Evolutionary conservation across 2,797 vertebrate species (phyloP).

Genomic region (Acanthornis magna): DNA sequence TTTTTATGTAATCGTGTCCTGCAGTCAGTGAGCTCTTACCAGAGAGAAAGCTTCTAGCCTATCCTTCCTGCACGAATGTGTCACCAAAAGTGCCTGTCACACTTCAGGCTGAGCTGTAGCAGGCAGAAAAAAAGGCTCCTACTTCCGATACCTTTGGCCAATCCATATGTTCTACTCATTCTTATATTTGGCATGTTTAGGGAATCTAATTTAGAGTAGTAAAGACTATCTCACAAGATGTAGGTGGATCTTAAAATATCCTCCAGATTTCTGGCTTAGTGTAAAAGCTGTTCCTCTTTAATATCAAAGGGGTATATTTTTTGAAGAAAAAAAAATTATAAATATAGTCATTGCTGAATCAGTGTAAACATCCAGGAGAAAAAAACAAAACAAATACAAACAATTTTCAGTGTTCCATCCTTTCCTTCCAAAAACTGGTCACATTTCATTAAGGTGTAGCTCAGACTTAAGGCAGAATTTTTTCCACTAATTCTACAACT

Average conservation of each 20-base stretch:
- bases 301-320: background rate
- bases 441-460: background rate
- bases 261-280: background rate
- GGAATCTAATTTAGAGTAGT: slow-evolving; percentile 30
- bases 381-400: background rate
- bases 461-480: background rate
- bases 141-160: background rate
- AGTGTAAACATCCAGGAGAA: background rate
- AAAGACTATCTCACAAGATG: slow-evolving; percentile 26
- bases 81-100: background rate
- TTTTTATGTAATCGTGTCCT: background rate
- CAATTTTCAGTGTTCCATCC: background rate
- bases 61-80: background rate
- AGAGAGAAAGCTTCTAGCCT: background rate
- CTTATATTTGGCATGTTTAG: background rate
- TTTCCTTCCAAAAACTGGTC: background rate
- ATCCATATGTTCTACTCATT: slow-evolving; percentile 12
- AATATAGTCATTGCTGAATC: slow-evolving; percentile 22
- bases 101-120: background rate
- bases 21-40: background rate
- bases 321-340: background rate
- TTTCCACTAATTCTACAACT: background rate
- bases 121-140: background rate
- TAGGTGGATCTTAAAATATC: slow-evolving; percentile 51
- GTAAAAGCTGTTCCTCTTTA: slow-evolving; percentile 18